phyloP scores from a whole-genome alignment of 2,888 invertebrate genomes.

The Chydorus sphaericus region DNA sequence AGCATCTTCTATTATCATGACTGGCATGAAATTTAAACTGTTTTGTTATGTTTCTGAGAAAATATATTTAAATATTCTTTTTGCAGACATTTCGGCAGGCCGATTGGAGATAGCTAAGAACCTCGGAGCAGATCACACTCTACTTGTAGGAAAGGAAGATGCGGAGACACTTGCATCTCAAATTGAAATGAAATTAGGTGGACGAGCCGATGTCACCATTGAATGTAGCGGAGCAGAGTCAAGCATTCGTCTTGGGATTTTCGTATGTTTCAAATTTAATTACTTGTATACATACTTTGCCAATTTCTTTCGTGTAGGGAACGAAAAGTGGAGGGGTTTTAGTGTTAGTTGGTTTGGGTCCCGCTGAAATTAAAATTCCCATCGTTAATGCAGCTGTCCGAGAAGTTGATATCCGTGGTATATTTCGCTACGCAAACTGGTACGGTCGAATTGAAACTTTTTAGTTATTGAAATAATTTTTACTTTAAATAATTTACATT shows the following conservation, averaged over 20 bases:
- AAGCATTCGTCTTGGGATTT: slow-evolving; percentile 55
- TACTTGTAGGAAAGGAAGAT: slow-evolving; percentile 40
- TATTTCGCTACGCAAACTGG: slow-evolving; percentile 88
- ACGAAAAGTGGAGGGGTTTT: slow-evolving; percentile 74
- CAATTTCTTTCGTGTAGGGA: slow-evolving; percentile 46
- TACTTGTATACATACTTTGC: not conserved
- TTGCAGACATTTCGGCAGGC: slow-evolving; percentile 47
- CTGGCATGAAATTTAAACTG: too few relatives aligned
- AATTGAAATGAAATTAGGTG: slow-evolving; percentile 44
- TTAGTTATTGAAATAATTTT: too few relatives aligned
- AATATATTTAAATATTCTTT: too few relatives aligned
- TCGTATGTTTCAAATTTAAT: slow-evolving; percentile 38
- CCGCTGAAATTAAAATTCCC: slow-evolving; percentile 61
- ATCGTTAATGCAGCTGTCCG: slow-evolving; percentile 61
- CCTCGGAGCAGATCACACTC: slow-evolving; percentile 57
- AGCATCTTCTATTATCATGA: too few relatives aligned
- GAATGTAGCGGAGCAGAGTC: slow-evolving; percentile 79
- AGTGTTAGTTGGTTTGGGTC: slow-evolving; percentile 78
- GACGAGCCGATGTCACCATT: slow-evolving; percentile 50
- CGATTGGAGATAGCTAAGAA: slow-evolving; percentile 60
- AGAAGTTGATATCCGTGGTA: slow-evolving; percentile 84
- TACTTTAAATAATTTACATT: too few relatives aligned
- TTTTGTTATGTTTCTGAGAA: too few relatives aligned
- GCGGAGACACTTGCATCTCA: slow-evolving; percentile 43
- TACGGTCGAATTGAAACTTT: too few relatives aligned